These are phyloP conservation scores for Achroia grisella DNA, from an alignment of 1,140 invertebrate genomes.

Conservation along the genomic window DNA sequence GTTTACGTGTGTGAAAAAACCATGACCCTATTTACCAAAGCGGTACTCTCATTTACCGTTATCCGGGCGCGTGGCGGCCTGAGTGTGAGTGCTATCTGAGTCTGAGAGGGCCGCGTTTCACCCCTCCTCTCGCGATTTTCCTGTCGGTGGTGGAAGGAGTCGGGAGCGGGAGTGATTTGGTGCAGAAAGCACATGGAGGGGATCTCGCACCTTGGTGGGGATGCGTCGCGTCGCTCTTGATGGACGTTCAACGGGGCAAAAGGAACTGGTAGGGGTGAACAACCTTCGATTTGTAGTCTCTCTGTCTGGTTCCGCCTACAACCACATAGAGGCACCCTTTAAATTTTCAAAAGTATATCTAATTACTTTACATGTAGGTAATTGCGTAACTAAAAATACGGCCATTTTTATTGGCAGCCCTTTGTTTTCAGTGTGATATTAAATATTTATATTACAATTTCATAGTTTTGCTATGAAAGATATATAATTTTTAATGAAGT, in stretches of 20 bases:
- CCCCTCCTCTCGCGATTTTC: conserved; percentile 71
- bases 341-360: conserved; percentile 19
- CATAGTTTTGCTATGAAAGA: too few species aligned
- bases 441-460: too few species aligned
- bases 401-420: conserved; percentile 36
- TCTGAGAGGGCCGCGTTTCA: conserved; percentile 47
- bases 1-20: conserved; percentile 52
- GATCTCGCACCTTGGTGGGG: conserved; percentile 71
- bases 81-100: conserved; percentile 34
- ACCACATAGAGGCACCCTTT: conserved; percentile 23
- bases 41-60: conserved; percentile 66
- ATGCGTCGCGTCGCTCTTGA: conserved; percentile 61
- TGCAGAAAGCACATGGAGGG: conserved; percentile 65
- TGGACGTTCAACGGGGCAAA: conserved; percentile 58
- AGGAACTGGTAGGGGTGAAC: conserved; percentile 70
- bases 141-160: conserved; percentile 66
- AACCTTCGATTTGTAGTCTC: conserved; percentile 37
- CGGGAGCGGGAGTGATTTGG: conserved; percentile 72
- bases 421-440: conserved; percentile 26
- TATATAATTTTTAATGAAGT: too few species aligned
- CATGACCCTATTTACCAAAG: conserved; percentile 67
- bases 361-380: conserved; percentile 13
- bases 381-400: conserved; percentile 53
- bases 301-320: conserved; percentile 39
- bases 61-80: conserved; percentile 60